These are phyloP conservation scores for Xanthorhoe designata DNA, from an alignment of 2,888 invertebrate genomes.

Conservation along the genomic window DNA sequence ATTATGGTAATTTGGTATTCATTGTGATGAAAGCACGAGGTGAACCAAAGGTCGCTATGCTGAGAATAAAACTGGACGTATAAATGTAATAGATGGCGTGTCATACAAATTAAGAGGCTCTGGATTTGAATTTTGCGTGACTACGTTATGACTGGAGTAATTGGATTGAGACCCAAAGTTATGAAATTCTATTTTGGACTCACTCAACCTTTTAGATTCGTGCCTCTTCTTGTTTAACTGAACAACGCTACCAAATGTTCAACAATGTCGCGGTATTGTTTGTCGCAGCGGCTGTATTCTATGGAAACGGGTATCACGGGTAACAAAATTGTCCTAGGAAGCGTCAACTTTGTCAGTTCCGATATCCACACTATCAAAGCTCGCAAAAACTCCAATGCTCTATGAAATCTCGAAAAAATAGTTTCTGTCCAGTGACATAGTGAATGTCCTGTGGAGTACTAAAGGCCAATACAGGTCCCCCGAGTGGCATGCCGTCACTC, in stretches of 20 bases:
- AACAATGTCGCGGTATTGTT: not conserved
- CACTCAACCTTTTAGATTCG: constrained; percentile 12
- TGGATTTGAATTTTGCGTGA: constrained; percentile 42
- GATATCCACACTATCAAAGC: constrained; percentile 6
- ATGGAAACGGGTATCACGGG: not conserved
- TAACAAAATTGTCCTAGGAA: not conserved
- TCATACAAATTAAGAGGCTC: constrained; percentile 38
- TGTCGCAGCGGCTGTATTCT: not conserved
- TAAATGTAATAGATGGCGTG: constrained; percentile 38
- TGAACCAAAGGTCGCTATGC: constrained; percentile 8
- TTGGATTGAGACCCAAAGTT: constrained; percentile 29
- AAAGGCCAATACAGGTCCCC: constrained; percentile 79
- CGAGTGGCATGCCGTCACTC: constrained; percentile 81
- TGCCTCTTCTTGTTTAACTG: constrained; percentile 5
- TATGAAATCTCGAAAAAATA: constrained; percentile 64
- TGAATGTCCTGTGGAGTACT: constrained; percentile 67
- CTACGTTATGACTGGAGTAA: constrained; percentile 29
- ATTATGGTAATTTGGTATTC: constrained; percentile 28
- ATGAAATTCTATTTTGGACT: constrained; percentile 31
- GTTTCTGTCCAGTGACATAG: constrained; percentile 64
- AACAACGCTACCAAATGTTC: not conserved
- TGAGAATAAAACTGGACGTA: constrained; percentile 7
- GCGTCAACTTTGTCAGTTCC: not conserved
- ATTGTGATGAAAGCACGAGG: constrained; percentile 10
- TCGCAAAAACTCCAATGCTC: constrained; percentile 30